Base-by-base conservation (phyloP, 2,888 invertebrate species). In the Epiblema foenella region DNA sequence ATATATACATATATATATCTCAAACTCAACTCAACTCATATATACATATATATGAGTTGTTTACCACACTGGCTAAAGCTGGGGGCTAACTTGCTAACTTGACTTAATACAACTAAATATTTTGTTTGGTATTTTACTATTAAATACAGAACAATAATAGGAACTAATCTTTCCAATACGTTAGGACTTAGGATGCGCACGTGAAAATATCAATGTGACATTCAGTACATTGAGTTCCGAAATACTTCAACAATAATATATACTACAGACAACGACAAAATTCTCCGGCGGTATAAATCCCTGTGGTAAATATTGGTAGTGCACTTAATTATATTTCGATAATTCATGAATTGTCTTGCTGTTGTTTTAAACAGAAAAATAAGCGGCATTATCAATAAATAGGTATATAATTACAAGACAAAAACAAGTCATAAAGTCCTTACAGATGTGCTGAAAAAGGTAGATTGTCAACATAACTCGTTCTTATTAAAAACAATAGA, bases 401-500 rank as follows among this genome's bases (percentile, higher is more conserved):
- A 29, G 29, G 29, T 29, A 29, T 5, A 29, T 4, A 5, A 4
- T 4, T 2, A 4, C 5, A 2, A 29, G 4, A 42, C 15, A 42
- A 15, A 15, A 5, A 42, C 5, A 5, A 42, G 42, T 15, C 15
- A 15, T 15, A 42, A 42, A 42, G 9, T 15, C 42, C 15, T 15
- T 42, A 15, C 39, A 39, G 12, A 39, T 39, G 39, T 9, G 7
- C 11, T 33, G 17, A 10, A n/a, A 46, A 42, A 46, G 8, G 8
- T 46, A 37, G 10, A 42, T 49, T 46, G 57, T 33, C 24, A 15
- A n/a, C 20, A 18, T 51, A 42, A 58, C 33, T 57, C 37, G 15
- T 33, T 54, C 57, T 66, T 57, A 24, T 57, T 33, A 12, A 5
- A 51, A 18, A 69, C 69, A 69, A 64, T 64, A 69, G 63, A 51